Evolutionary conservation across 2,113 vertebrate species (phyloP).

Genomic region (Eolophus roseicapilla): DNA sequence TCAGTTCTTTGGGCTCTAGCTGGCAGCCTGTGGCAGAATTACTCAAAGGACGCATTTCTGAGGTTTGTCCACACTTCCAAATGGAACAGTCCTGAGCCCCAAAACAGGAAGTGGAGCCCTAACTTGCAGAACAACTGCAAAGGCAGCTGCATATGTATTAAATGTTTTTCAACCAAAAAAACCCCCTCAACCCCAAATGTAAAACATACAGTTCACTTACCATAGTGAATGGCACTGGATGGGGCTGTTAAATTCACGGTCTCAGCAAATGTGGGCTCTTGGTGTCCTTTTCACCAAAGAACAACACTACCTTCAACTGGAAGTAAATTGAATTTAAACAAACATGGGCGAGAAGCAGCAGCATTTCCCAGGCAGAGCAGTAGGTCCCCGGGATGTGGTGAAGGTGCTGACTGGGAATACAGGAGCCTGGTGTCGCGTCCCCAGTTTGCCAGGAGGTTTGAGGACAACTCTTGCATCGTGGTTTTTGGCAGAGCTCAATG

Average conservation of each 20-base stretch:
- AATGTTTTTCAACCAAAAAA: background rate
- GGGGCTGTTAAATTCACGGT: background rate
- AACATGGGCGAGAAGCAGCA: fast-evolving
- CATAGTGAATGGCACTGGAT: background rate
- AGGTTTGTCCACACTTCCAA: background rate
- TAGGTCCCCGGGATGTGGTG: background rate
- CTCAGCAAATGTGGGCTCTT: background rate
- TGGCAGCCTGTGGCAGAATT: background rate
- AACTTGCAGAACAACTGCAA: background rate
- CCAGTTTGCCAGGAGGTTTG: background rate
- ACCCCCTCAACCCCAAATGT: background rate
- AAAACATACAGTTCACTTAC: background rate
- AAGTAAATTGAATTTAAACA: background rate
- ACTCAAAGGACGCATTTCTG: background rate
- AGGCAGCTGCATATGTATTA: background rate
- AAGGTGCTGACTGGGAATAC: background rate
- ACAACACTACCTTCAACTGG: background rate
- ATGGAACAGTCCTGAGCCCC: background rate
- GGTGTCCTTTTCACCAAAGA: background rate
- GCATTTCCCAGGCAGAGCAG: background rate
- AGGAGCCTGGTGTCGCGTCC: background rate
- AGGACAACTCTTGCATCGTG: background rate
- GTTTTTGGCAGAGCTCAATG: background rate
- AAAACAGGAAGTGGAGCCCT: background rate
- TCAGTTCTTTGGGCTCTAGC: conserved; percentile 20